Conservation (phyloP, 2,888 invertebrate genomes). For the Harmothoe impar region DNA sequence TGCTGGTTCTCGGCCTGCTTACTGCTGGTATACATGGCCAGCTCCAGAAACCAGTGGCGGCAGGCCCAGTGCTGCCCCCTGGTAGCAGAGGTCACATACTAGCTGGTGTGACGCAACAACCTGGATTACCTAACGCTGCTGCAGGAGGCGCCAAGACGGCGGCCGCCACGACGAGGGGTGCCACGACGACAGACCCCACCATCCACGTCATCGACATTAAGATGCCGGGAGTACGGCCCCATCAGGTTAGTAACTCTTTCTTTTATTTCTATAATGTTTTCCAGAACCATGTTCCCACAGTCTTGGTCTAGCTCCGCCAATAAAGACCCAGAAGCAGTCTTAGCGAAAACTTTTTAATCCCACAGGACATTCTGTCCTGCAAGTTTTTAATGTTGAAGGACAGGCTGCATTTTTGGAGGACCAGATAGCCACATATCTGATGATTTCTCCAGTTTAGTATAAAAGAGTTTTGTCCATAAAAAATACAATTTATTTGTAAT, state of each 20-base stretch:
- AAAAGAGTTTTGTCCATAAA: too few relatives aligned
- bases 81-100: too few relatives aligned
- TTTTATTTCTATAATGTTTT: neutral
- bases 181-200: neutral
- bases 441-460: too few relatives aligned
- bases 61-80: too few relatives aligned
- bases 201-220: neutral
- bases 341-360: too few relatives aligned
- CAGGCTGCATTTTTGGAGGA: too few relatives aligned
- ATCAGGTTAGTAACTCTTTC: neutral
- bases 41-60: too few relatives aligned
- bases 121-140: neutral
- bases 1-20: neutral
- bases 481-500: too few relatives aligned
- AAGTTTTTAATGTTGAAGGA: too few relatives aligned
- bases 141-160: neutral
- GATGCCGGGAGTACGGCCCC: conserved; percentile 19
- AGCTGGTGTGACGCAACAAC: neutral
- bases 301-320: neutral
- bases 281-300: neutral
- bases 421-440: too few relatives aligned
- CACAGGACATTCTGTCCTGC: too few relatives aligned
- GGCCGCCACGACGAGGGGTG: neutral
- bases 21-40: neutral
- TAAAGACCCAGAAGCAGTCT: too few relatives aligned